Conservation (phyloP, 37 sponge, comb jelly and placozoan species). For the Cliona cf. orientalis region DNA sequence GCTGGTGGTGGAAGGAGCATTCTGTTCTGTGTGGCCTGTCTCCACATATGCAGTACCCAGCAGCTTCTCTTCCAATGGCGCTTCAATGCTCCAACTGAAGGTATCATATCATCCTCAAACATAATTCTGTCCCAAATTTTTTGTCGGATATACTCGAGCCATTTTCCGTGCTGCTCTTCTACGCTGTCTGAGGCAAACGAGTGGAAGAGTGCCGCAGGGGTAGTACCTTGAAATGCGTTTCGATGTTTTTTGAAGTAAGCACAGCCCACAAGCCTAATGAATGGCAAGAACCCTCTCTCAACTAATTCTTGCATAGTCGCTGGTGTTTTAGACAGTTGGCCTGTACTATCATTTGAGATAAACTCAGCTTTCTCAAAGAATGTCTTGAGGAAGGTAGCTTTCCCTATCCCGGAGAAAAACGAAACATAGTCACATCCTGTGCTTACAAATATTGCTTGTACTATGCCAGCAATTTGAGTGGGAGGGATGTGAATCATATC, state of each 20-base stretch:
- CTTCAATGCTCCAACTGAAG: slow-evolving; percentile 20
- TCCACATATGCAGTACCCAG: slow-evolving; percentile 36
- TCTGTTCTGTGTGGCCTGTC: not conserved
- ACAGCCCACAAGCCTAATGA: slow-evolving; percentile 7
- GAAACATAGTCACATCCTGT: too few relatives aligned
- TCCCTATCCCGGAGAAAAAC: not conserved
- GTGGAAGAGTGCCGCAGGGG: not conserved
- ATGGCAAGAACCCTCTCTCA: not conserved
- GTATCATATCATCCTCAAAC: slow-evolving; percentile 37
- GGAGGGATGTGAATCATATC: not conserved
- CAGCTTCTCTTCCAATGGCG: slow-evolving; percentile 18
- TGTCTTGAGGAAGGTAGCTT: not conserved
- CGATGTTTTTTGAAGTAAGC: not conserved
- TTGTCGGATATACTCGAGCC: slow-evolving; percentile 27
- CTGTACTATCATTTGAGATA: not conserved
- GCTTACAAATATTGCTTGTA: not conserved
- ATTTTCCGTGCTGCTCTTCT: slow-evolving; percentile 16
- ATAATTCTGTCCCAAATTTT: slow-evolving; percentile 18
- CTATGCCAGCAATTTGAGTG: not conserved
- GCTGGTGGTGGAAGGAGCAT: not conserved
- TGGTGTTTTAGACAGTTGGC: not conserved
- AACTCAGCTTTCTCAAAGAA: slow-evolving; percentile 9
- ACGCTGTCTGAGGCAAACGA: not conserved
- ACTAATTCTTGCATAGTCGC: not conserved
- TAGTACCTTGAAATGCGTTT: not conserved